These are phyloP conservation scores for Microctonus brassicae DNA, from an alignment of 2,888 invertebrate genomes.

Conservation along the genomic window DNA sequence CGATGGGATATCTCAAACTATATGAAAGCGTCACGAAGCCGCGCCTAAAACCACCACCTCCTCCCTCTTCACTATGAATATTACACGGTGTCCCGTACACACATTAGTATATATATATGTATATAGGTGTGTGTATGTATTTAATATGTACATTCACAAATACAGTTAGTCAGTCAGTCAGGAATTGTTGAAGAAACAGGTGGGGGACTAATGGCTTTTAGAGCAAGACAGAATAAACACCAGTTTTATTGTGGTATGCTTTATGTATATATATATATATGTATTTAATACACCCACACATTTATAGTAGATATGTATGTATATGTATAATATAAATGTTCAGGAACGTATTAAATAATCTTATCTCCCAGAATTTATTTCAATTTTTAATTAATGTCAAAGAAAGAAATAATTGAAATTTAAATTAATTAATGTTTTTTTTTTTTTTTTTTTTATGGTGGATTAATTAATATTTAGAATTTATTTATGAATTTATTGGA, in stretches of 20 bases:
- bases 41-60: slow-evolving; percentile 20
- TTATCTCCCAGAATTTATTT: background rate
- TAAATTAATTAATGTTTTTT: too few species aligned
- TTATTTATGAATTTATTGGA: too few species aligned
- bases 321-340: too few species aligned
- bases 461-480: too few species aligned
- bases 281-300: too few species aligned
- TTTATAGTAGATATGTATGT: too few species aligned
- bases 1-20: slow-evolving; percentile 4
- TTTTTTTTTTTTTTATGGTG: too few species aligned
- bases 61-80: slow-evolving; percentile 10
- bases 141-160: too few species aligned
- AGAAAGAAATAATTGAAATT: too few species aligned
- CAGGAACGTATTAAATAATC: background rate
- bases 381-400: background rate
- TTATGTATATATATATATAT: background rate
- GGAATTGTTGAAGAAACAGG: slow-evolving; percentile 23
- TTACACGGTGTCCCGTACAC: slow-evolving; percentile 7
- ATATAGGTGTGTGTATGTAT: too few species aligned
- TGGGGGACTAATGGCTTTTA: slow-evolving; percentile 22
- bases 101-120: background rate
- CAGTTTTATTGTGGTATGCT: slow-evolving; percentile 20
- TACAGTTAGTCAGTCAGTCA: background rate
- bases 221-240: slow-evolving; percentile 16
- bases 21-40: slow-evolving; percentile 7